Evolutionary conservation across 2,888 invertebrate genomes (phyloP).

Genomic region (Octonoba sinensis): DNA sequence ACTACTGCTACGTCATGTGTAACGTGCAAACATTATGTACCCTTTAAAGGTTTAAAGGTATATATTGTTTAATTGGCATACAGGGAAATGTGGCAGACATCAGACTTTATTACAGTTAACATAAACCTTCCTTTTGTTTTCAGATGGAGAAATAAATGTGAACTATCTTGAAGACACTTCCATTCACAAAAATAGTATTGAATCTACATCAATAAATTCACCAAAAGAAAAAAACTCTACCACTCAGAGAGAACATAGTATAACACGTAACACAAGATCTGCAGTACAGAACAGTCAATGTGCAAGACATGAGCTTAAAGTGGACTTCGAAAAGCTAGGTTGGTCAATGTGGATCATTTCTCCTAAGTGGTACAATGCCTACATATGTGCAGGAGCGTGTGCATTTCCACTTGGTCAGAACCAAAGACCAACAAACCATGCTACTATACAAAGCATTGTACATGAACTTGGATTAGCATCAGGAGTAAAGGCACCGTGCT

Average conservation of each 20-base stretch:
- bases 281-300: slow-evolving; percentile 65
- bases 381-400: slow-evolving; percentile 75
- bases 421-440: slow-evolving; percentile 77
- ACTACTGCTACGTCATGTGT: no score
- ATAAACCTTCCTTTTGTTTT: no score
- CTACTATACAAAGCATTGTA: slow-evolving; percentile 77
- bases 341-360: slow-evolving; percentile 78
- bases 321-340: slow-evolving; percentile 77
- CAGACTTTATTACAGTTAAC: no score
- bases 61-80: no score
- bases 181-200: no score
- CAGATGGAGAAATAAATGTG: no score
- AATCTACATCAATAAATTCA: no score
- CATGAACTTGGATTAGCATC: slow-evolving; percentile 73
- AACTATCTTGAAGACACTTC: no score
- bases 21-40: no score
- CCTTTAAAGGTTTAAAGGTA: no score
- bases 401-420: slow-evolving; percentile 73
- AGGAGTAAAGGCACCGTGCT: slow-evolving; percentile 74
- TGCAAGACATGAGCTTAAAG: slow-evolving; percentile 71
- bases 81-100: no score
- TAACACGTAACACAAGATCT: slow-evolving; percentile 14
- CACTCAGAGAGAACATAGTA: background rate
- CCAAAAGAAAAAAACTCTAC: no score
- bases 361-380: slow-evolving; percentile 76